phyloP scores from a whole-genome alignment of 2,888 invertebrate genomes.

The Camponotus fellah region DNA sequence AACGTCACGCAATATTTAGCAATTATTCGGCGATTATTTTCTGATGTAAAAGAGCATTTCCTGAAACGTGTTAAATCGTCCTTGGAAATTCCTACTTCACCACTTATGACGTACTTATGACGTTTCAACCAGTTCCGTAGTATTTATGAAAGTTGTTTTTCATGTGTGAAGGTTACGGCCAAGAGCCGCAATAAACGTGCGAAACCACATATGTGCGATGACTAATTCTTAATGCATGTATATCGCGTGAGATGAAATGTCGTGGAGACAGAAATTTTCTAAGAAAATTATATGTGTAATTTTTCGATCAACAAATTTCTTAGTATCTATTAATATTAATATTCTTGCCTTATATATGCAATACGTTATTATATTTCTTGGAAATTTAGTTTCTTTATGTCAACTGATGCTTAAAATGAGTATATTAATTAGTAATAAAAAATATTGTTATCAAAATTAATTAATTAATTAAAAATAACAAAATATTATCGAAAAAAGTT shows the following conservation, averaged over 20 bases:
- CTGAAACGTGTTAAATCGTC: background rate
- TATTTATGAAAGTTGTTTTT: constrained; percentile 12
- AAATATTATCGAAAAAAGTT: background rate
- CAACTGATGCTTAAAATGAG: background rate
- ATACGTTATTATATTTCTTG: background rate
- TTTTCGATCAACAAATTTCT: background rate
- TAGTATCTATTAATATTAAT: too few species aligned
- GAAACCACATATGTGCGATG: background rate
- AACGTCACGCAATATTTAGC: background rate
- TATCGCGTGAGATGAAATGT: background rate
- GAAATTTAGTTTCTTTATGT: background rate
- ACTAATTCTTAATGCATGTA: constrained; percentile 28
- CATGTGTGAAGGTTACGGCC: constrained; percentile 54
- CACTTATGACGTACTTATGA: constrained; percentile 17
- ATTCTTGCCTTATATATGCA: background rate
- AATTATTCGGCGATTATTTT: background rate
- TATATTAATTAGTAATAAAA: background rate
- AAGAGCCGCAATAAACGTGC: background rate
- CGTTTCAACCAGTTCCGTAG: constrained; percentile 34
- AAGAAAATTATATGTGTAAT: background rate
- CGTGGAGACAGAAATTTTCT: background rate
- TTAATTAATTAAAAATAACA: background rate
- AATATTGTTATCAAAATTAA: background rate
- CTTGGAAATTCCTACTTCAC: constrained; percentile 58
- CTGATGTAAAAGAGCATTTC: constrained; percentile 17